Percentiles rank a stretch among this genome's conserved stretches.
Conservation (phyloP, 2,888 invertebrate species). For the Aporophyla lueneburgensis region DNA sequence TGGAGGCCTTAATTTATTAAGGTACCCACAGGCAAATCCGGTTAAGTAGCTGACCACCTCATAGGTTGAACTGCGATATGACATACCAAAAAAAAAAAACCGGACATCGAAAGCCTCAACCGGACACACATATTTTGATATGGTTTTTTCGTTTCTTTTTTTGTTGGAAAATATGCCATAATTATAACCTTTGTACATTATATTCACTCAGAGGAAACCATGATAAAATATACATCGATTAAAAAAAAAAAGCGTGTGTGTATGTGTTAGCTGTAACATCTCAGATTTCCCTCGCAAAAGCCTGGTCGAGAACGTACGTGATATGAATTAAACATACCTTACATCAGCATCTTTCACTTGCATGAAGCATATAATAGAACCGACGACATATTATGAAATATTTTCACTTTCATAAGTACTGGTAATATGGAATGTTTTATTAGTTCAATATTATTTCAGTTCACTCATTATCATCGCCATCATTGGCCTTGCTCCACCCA, state of each 20-base stretch:
- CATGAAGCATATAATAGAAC: constrained; percentile 4
- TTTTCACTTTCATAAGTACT: constrained; percentile 8
- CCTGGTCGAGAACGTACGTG: constrained; percentile 22
- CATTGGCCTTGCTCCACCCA: too few relatives aligned
- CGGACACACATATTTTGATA: too few relatives aligned
- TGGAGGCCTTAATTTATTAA: too few relatives aligned
- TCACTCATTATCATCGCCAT: not conserved
- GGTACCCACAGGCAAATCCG: too few relatives aligned
- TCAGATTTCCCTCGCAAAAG: constrained; percentile 9
- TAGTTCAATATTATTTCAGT: not conserved
- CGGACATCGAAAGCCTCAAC: too few relatives aligned
- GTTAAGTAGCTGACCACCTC: too few relatives aligned
- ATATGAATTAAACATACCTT: constrained; percentile 32
- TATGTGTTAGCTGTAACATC: constrained; percentile 6
- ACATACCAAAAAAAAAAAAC: too few relatives aligned
- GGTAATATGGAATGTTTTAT: not conserved
- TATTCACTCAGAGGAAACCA: not conserved
- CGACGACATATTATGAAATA: not conserved
- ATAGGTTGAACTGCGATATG: too few relatives aligned
- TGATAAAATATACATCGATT: constrained; percentile 3
- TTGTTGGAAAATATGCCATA: too few relatives aligned
- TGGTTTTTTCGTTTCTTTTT: too few relatives aligned
- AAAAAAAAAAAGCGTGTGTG: too few relatives aligned
- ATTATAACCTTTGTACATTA: not conserved
- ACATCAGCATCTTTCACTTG: constrained; percentile 9